phyloP scores from a whole-genome alignment of 2,113 vertebrate genomes.

The Gnathonemus echidnorhynchus region DNA sequence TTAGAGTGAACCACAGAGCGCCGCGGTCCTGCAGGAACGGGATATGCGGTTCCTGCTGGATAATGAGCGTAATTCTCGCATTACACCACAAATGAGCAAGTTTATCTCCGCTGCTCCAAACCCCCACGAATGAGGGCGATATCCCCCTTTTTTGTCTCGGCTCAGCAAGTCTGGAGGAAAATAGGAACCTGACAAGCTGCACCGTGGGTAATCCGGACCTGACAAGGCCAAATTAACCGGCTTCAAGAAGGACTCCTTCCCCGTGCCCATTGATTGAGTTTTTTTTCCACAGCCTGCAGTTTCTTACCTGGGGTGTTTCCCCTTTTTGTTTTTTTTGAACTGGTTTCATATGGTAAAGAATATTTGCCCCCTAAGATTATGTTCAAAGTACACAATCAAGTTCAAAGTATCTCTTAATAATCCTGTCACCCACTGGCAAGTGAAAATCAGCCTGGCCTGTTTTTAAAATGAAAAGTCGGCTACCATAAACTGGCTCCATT shows the following conservation, averaged over 20 bases:
- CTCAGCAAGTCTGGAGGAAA: conserved; percentile 17
- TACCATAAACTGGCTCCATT: conserved; percentile 24
- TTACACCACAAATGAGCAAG: conserved; percentile 1
- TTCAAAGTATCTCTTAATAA: conserved; percentile 21
- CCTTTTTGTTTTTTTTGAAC: background rate
- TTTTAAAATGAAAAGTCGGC: conserved; percentile 16
- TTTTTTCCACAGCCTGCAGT: background rate
- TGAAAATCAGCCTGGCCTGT: conserved; percentile 23
- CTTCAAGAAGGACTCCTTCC: background rate
- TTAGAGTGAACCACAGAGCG: conserved; percentile 7
- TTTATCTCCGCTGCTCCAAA: background rate
- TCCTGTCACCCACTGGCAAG: conserved; percentile 13
- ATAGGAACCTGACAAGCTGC: conserved; percentile 19
- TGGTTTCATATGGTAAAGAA: conserved; percentile 3
- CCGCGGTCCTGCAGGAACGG: background rate
- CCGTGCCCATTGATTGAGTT: background rate
- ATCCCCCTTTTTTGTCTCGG: conserved; percentile 14
- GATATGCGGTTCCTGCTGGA: background rate
- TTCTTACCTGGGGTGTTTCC: conserved; percentile 1
- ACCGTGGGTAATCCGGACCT: conserved; percentile 22
- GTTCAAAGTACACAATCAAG: background rate
- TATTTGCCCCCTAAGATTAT: background rate
- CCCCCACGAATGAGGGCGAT: background rate
- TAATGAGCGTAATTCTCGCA: conserved; percentile 9
- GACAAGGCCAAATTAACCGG: background rate